phyloP scores from a whole-genome alignment of 2,113 vertebrate species.

The Pangasianodon gigas region DNA sequence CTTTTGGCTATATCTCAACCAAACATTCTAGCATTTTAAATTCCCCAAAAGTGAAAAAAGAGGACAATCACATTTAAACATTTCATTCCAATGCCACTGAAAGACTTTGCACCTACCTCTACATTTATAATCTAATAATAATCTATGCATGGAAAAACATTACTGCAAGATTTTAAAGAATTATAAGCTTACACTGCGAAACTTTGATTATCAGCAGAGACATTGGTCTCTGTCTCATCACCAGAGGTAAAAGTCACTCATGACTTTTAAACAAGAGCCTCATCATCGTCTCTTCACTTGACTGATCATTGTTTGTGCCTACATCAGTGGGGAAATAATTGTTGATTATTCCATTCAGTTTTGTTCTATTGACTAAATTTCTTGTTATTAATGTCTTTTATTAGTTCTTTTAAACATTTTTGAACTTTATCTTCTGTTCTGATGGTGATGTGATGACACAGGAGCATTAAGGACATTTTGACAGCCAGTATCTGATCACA shows the following conservation, averaged over 20 bases:
- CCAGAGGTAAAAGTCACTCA: neutral
- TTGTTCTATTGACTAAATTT: neutral
- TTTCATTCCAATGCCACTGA: neutral
- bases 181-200: neutral
- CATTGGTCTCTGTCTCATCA: neutral
- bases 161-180: neutral
- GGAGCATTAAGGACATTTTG: neutral
- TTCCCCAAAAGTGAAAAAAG: neutral
- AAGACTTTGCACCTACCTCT: neutral
- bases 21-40: neutral
- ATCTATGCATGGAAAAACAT: neutral
- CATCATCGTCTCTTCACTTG: neutral
- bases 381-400: neutral
- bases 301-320: constrained; percentile 2
- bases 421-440: neutral
- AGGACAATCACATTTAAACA: neutral
- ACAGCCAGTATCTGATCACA: neutral
- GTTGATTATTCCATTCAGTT: neutral
- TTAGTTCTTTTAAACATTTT: neutral
- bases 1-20: neutral
- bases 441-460: neutral
- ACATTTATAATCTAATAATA: neutral
- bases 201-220: neutral
- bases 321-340: neutral
- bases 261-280: neutral